These are phyloP conservation scores for Gnatocerus cornutus DNA, from an alignment of 2,888 invertebrate genomes.

Conservation along the genomic window DNA sequence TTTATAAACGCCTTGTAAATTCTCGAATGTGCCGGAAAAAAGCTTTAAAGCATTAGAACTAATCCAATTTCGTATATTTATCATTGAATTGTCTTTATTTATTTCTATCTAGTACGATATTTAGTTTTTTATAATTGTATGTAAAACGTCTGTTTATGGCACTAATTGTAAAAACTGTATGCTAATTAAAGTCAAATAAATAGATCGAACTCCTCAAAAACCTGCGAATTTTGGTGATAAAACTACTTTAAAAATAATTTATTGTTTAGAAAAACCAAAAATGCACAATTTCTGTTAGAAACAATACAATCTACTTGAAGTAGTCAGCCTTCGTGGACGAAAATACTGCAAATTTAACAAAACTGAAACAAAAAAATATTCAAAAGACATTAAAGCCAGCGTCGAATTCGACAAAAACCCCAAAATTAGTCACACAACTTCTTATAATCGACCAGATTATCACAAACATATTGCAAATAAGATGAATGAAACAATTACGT, in stretches of 20 bases:
- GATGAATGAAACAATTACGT: slow-evolving; percentile 17
- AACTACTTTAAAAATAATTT: slow-evolving; percentile 24
- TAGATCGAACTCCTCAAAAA: no score
- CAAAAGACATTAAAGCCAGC: slow-evolving; percentile 14
- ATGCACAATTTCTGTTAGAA: slow-evolving; percentile 30
- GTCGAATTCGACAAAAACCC: slow-evolving; percentile 1
- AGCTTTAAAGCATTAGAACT: no score
- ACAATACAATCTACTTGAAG: slow-evolving; percentile 30
- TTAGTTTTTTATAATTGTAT: no score
- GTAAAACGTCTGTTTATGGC: no score
- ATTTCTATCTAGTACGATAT: no score
- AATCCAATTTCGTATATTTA: no score
- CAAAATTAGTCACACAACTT: not conserved
- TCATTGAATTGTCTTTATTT: no score
- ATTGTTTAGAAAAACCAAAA: slow-evolving; percentile 27
- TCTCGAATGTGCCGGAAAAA: no score
- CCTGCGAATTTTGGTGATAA: no score
- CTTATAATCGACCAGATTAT: slow-evolving; percentile 12
- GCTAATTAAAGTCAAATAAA: no score
- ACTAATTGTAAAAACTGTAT: no score
- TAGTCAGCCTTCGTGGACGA: slow-evolving; percentile 36
- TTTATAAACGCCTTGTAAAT: no score
- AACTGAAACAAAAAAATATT: slow-evolving; percentile 7
- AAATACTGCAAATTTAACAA: slow-evolving; percentile 21
- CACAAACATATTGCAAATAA: slow-evolving; percentile 31